Percentiles rank a stretch among this genome's conserved stretches.
Conservation (phyloP, 2,888 invertebrate species). For the Sepiola atlantica region DNA sequence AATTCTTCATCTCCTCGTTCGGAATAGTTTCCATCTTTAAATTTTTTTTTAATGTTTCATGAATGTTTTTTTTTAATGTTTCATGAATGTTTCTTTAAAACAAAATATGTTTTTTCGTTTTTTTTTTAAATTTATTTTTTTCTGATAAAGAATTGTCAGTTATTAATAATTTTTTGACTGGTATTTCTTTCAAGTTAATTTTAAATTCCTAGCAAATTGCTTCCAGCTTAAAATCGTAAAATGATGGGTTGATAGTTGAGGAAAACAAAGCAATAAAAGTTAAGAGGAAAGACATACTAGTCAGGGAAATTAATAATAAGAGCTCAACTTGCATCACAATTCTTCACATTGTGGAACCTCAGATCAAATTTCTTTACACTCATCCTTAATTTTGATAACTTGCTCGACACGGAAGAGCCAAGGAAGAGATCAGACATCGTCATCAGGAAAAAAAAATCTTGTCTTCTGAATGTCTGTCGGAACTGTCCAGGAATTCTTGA, state of each 20-base stretch:
- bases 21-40: neutral
- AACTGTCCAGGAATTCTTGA: neutral
- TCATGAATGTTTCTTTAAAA: neutral
- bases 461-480: neutral
- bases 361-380: neutral
- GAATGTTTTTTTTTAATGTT: neutral
- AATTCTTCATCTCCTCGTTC: neutral
- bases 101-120: neutral
- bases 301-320: neutral
- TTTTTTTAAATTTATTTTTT: neutral
- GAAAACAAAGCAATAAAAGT: neutral
- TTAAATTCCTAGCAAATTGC: neutral
- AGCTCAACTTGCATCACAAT: neutral
- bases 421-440: neutral
- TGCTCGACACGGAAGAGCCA: slow-evolving; percentile 16
- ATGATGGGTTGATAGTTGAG: neutral
- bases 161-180: neutral
- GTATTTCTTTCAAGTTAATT: neutral
- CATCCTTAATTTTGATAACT: neutral
- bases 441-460: neutral
- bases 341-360: neutral
- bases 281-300: neutral
- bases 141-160: neutral
- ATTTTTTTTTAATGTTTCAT: neutral
- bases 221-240: neutral